Percentiles rank a stretch among this genome's conserved stretches.
These are phyloP conservation scores for Alexandromys fortis DNA, from an alignment of 2,113 vertebrate species.

Conservation along the genomic window DNA sequence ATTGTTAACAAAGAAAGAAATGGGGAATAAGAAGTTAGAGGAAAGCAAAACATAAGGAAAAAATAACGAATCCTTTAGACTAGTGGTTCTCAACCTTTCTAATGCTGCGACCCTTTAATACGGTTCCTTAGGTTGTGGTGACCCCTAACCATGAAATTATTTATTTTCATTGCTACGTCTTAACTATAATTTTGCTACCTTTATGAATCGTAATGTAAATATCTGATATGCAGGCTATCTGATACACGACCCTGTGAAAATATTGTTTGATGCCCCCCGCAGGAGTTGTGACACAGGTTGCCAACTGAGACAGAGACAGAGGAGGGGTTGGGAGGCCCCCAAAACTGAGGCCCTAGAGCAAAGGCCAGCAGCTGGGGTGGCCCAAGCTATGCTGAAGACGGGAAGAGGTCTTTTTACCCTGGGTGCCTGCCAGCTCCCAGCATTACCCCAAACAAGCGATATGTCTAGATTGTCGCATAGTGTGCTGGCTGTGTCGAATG, in stretches of 20 bases:
- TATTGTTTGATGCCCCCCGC: fast-evolving
- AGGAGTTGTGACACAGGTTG: not conserved
- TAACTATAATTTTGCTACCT: not conserved
- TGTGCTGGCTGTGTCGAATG: not conserved
- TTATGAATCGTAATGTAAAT: not conserved
- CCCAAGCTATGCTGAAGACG: not conserved
- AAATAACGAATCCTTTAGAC: not conserved
- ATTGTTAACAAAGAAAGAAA: not conserved
- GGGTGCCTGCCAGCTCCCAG: not conserved
- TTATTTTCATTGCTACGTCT: not conserved
- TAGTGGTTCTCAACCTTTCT: not conserved
- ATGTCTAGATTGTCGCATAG: not conserved
- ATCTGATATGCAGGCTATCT: not conserved
- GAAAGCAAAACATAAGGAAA: not conserved
- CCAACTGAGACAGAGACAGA: not conserved
- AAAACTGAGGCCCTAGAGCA: not conserved
- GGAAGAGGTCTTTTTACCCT: not conserved
- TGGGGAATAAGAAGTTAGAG: not conserved
- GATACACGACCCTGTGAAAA: not conserved
- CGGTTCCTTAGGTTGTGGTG: not conserved
- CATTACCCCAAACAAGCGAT: not conserved
- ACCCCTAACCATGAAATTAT: not conserved
- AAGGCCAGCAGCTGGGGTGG: fast-evolving
- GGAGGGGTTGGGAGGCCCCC: not conserved
- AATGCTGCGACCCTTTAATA: not conserved